Conservation (phyloP, 2,113 vertebrate species). For the Oxyura jamaicensis region DNA sequence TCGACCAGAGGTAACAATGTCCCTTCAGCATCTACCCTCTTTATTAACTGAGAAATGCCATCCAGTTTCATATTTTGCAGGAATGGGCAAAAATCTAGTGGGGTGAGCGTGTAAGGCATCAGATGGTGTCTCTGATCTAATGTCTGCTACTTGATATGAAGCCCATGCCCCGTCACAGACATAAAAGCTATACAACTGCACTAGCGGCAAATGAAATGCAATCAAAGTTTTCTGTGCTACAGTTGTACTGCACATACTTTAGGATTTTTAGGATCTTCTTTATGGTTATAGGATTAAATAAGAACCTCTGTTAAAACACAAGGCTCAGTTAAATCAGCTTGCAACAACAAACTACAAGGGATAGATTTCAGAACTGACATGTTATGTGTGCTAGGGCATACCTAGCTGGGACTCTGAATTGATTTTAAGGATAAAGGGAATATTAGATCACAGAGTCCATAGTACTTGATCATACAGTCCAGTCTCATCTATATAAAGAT, state of each 20-base stretch:
- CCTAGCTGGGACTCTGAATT: not conserved
- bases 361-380: not conserved
- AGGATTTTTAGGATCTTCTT: not conserved
- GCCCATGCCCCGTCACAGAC: not conserved
- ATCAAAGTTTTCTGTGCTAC: not conserved
- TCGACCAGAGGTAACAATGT: slow-evolving; percentile 9
- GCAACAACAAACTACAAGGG: not conserved
- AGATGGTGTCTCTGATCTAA: not conserved
- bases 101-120: not conserved
- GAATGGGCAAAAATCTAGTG: not conserved
- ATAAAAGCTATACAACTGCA: not conserved
- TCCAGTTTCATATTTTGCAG: not conserved
- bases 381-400: not conserved
- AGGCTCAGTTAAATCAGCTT: not conserved
- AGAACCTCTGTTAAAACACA: not conserved
- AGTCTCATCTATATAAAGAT: not conserved
- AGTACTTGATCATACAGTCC: not conserved
- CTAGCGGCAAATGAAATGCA: not conserved
- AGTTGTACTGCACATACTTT: not conserved
- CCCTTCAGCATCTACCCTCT: not conserved
- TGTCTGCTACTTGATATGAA: not conserved
- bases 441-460: slow-evolving; percentile 23
- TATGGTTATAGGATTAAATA: not conserved
- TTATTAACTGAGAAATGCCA: slow-evolving; percentile 5
- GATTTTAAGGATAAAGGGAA: slow-evolving; percentile 30